Base-by-base conservation (phyloP, 2,113 vertebrate genomes). In the Chionodraco myersi region DNA sequence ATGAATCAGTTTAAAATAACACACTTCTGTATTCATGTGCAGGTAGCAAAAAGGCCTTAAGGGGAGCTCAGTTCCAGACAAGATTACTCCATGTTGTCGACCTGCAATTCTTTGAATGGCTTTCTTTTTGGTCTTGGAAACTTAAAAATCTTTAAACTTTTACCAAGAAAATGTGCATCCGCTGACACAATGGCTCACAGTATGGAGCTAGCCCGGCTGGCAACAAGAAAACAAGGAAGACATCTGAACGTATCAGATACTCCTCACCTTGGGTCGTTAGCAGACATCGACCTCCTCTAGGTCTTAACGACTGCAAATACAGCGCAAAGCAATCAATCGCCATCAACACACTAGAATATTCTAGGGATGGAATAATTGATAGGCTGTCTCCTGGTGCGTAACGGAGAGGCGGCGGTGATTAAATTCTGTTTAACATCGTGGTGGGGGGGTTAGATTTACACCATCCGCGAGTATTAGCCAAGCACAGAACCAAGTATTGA, bases 341-440 rank as follows among this genome's bases (percentile, higher is more conserved):
- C 87, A 91, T 91, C 88, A 89, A 86, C 90, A 77, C 83, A 69
- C 80, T 62, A 65, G 87, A 91, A 91, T 92, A 87, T 91, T 92
- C 84, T 58, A 54, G 80, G 85, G 85, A 87, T 88, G 87, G 77
- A 80, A 91, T 93, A 90, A 92, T 91, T 92, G 88, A 92, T 90
- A 88, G 88, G 87, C 80, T 81, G 80, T 91, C 84, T 90, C 80
- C 83, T 82, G 77, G 83, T 69, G 87, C 84, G 84, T 86, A 89
- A 87, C 88, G 54, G 75, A 86, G 89, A 92, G 61, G 88, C 86
- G 72, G 21, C 52, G 80, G 86, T 92, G 89, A 93, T 92, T 90
- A 89, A 90, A 85, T 88, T 73, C 79, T 83, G 82, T 91, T 92
- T 87, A 93, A 91, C 88, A 86, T 86, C 86, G 83, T 44, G 62